Base-by-base conservation (phyloP, 2,888 invertebrate species). In the Helicoverpa assulta region DNA sequence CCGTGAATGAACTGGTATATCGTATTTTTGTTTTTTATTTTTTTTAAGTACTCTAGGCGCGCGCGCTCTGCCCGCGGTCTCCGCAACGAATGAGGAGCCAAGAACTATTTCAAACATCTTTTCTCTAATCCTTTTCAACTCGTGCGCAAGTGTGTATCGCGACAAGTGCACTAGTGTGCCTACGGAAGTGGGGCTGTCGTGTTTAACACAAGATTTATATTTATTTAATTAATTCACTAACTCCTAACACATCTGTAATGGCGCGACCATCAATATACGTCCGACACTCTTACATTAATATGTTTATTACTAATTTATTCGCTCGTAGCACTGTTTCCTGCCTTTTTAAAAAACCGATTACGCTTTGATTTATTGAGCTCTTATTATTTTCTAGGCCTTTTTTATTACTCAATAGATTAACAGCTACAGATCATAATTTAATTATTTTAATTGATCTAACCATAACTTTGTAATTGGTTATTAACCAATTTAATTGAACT, bases 71-170 rank as follows among this genome's bases (percentile, higher is more conserved):
- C 85, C 84, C 92, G 94, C 92, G 87, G 83, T 87, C 95, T 88
- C 91, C 86, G 88, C 93, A 86, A 88, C 95, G 95, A 95, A 94
- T 95, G 95, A 94, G 92, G 91, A 92, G 91, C 80, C 90, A 89
- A 94, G 93, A 94, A 94, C 94, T 94, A 94, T 94, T 94, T 93
- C 94, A 94, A 94, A 92, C 89, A 93, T 93, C 92, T 94, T 93
- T 93, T 92, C 93, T 94, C 93, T 94, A 93, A 93, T 93, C 93
- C 93, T 93, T 93, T 93, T 90, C 92, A 91, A 90, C 89, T 86
- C 88, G 81, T 84, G 88, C 90, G 87, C 88, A 87, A 89, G 92
- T 93, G 93, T 91, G 92, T 85, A 80, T 60, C 83, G 86, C 85
- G 80, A 73, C 88, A 90, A 90, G 89, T 90, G 89, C 85, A 74